phyloP scores from a whole-genome alignment of 2,113 vertebrate species.

The Psittacula cyanocephala region DNA sequence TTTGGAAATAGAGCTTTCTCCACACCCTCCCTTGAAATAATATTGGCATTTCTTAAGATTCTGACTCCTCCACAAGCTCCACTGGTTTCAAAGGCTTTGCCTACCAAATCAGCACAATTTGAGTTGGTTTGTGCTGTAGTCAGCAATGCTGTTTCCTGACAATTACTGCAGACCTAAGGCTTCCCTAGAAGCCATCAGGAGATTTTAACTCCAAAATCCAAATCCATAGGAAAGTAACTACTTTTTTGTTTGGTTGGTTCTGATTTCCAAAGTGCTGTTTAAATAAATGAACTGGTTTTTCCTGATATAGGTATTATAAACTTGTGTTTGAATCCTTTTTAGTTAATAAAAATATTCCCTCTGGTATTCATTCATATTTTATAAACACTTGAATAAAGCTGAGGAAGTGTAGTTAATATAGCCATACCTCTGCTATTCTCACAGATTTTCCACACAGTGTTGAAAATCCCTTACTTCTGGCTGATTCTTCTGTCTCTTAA shows the following conservation, averaged over 20 bases:
- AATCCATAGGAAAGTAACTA: not conserved
- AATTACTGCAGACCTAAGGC: not conserved
- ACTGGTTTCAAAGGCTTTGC: not conserved
- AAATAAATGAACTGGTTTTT: slow-evolving; percentile 41
- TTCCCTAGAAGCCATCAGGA: slow-evolving; percentile 4
- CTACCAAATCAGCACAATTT: slow-evolving; percentile 20
- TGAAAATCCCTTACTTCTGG: not conserved
- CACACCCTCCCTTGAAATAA: not conserved
- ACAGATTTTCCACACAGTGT: not conserved
- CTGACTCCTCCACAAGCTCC: not conserved
- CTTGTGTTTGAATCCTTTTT: not conserved
- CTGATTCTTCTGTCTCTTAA: not conserved
- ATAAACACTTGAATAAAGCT: slow-evolving; percentile 1
- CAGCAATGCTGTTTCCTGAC: slow-evolving; percentile 50
- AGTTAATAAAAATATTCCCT: slow-evolving; percentile 3
- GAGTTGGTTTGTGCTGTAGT: slow-evolving; percentile 46
- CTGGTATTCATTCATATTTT: slow-evolving; percentile 10
- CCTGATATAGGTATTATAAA: not conserved
- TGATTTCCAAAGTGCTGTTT: slow-evolving; percentile 38
- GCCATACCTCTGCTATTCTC: not conserved
- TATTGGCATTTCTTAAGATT: slow-evolving; percentile 12
- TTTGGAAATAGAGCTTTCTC: not conserved
- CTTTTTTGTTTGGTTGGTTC: not conserved
- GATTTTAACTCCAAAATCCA: not conserved
- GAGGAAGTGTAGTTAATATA: not conserved